A percentile compares a stretch with the other conserved stretches of the same genome.
Conservation (phyloP, 2,797 vertebrate species). For the Tenualosa thibaudeaui region DNA sequence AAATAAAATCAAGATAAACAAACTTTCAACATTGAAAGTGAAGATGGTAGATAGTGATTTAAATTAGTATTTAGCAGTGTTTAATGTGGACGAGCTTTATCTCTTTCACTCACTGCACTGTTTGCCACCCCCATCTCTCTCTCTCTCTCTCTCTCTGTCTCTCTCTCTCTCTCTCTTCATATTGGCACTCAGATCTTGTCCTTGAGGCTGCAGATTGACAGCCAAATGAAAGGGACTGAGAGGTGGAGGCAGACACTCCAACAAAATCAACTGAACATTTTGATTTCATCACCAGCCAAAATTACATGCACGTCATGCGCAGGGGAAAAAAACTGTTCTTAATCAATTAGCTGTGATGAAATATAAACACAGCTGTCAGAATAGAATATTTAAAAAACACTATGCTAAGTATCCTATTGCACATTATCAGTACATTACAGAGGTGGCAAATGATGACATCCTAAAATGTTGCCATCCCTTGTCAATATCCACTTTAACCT, state of each 20-base stretch:
- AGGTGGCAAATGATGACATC: too few species aligned
- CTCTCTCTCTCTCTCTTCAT: neutral
- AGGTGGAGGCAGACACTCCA: neutral
- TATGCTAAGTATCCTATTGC: too few species aligned
- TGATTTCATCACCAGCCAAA: neutral
- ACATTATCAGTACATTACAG: too few species aligned
- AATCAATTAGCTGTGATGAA: neutral
- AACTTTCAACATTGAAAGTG: conserved; percentile 16
- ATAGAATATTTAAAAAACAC: neutral
- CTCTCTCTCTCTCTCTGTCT: too few species aligned
- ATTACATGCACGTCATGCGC: too few species aligned
- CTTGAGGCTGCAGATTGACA: neutral
- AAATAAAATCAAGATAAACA: conserved; percentile 21
- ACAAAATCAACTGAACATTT: neutral
- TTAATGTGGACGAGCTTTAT: neutral
- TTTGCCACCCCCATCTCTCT: neutral
- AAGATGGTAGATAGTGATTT: neutral
- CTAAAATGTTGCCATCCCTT: neutral
- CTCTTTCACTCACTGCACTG: neutral
- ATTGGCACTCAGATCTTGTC: neutral
- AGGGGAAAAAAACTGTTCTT: neutral
- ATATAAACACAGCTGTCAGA: neutral
- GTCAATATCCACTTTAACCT: neutral
- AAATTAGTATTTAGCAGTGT: neutral
- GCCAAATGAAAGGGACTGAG: neutral